Percentiles rank a stretch among this genome's conserved stretches.
Conservation (phyloP, 2,113 vertebrate species). For the Marmota monax region DNA sequence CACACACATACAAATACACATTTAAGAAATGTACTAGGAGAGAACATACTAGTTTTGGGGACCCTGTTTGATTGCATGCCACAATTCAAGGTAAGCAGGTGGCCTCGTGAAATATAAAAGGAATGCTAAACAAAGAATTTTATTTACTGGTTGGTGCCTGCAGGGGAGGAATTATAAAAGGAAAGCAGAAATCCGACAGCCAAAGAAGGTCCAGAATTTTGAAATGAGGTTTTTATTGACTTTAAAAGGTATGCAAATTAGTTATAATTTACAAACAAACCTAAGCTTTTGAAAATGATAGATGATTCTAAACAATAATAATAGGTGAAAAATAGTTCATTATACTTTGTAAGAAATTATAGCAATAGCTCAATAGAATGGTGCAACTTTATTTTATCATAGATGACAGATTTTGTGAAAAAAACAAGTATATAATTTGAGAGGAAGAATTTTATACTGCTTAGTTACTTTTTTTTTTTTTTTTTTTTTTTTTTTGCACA, state of each 20-base stretch:
- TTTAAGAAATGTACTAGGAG: background rate
- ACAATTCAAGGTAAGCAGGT: constrained; percentile 85
- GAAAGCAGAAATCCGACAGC: constrained; percentile 82
- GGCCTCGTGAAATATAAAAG: constrained; percentile 84
- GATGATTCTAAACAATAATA: constrained; percentile 51
- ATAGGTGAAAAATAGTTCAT: background rate
- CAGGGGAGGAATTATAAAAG: constrained; percentile 86
- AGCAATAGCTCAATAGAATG: background rate
- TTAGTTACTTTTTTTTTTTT: background rate
- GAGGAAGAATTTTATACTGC: constrained; percentile 8
- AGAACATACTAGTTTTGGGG: constrained; percentile 48
- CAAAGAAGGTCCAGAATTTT: constrained; percentile 81
- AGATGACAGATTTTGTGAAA: background rate
- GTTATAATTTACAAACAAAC: constrained; percentile 82
- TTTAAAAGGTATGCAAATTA: constrained; percentile 85
- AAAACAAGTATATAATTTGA: constrained; percentile 11
- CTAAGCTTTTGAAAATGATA: constrained; percentile 63
- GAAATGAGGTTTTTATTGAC: constrained; percentile 79
- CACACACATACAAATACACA: background rate
- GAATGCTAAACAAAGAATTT: constrained; percentile 85
- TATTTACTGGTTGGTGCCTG: constrained; percentile 85
- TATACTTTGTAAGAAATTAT: constrained; percentile 62
- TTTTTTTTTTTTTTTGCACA: background rate
- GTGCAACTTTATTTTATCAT: background rate
- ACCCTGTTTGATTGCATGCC: constrained; percentile 79